Evolutionary conservation across 2,113 vertebrate genomes (phyloP).

Genomic region (Cavia aperea): DNA sequence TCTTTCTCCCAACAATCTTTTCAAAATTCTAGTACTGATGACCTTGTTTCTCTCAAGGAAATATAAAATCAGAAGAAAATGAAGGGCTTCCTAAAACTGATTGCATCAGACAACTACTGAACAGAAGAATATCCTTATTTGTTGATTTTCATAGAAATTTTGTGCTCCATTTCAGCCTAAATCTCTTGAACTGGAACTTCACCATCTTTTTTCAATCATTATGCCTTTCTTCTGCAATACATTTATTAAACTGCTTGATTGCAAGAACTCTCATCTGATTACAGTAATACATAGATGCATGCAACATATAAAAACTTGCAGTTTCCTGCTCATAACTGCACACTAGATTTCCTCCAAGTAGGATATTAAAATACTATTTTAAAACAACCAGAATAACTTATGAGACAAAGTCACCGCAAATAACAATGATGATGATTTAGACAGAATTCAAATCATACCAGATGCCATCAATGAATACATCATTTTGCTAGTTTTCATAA

Average conservation of each 20-base stretch:
- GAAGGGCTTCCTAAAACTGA: slow-evolving; percentile 41
- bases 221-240: background rate
- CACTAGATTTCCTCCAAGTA: slow-evolving; percentile 17
- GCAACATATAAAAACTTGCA: slow-evolving; percentile 15
- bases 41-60: background rate
- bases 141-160: slow-evolving; percentile 52
- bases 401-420: background rate
- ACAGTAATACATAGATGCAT: background rate
- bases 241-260: slow-evolving; percentile 47
- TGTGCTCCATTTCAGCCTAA: slow-evolving; percentile 12
- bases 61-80: slow-evolving; percentile 36
- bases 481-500: slow-evolving; percentile 1
- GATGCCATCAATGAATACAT: background rate
- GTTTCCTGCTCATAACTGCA: background rate
- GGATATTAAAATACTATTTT: slow-evolving; percentile 21
- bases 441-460: background rate
- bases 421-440: background rate
- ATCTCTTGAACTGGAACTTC: slow-evolving; percentile 35
- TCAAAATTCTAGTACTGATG: slow-evolving; percentile 21
- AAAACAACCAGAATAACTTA: background rate
- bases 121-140: slow-evolving; percentile 42
- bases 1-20: background rate
- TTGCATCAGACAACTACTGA: slow-evolving; percentile 47
- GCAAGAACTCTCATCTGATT: slow-evolving; percentile 55
- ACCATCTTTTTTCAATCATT: slow-evolving; percentile 7